Evolutionary conservation across 2,888 invertebrate genomes (phyloP), one percentile per base, ranked within the genome.

Genomic region (Drosophila heteroneura): DNA sequence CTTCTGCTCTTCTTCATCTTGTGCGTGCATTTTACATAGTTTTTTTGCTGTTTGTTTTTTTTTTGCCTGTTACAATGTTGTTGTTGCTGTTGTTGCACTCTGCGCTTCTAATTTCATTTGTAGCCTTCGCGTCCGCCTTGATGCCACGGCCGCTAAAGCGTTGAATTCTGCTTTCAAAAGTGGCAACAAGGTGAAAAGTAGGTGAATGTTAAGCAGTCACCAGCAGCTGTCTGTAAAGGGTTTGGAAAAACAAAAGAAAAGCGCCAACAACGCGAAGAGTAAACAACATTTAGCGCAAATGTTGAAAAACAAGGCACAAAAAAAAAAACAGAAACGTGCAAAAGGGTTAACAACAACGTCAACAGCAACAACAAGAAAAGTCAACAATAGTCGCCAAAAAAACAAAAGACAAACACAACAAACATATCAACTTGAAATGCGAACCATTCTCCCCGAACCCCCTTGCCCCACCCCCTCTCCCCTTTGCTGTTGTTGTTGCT

Each of bases 61-160:
- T 73, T 51, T 56, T 72, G 35, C 67, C 33, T 70, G 26, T 6
- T 37, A 37, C 70, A 72, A 51, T 82, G 68, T 69, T 70, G 54
- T 57, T 73, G 64, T 54, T 70, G 74, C 37, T 72, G 66, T 52
- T 67, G 47, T 51, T 62, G 54, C 79, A 90, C 84, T 85, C 82
- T 89, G 85, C 91, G 89, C 89, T 90, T 86, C 85, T 86, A 81
- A 90, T 89, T 87, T 89, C 80, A 91, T 84, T 89, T 84, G 89
- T 71, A 74, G 88, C 65, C 75, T 74, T 60, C 63, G 86, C 76
- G 73, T 76, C 70, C 62, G 90, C 90, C 78, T 86, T 89, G 82
- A 82, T 75, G 85, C 85, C 91, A 91, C 65, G 90, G 90, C 85
- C 88, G 77, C 52, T 22, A 47, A 47, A 77, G 85, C 70, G 83